These are phyloP conservation scores for Alcedo atthis DNA, from an alignment of 2,797 vertebrate species.

Conservation along the genomic window DNA sequence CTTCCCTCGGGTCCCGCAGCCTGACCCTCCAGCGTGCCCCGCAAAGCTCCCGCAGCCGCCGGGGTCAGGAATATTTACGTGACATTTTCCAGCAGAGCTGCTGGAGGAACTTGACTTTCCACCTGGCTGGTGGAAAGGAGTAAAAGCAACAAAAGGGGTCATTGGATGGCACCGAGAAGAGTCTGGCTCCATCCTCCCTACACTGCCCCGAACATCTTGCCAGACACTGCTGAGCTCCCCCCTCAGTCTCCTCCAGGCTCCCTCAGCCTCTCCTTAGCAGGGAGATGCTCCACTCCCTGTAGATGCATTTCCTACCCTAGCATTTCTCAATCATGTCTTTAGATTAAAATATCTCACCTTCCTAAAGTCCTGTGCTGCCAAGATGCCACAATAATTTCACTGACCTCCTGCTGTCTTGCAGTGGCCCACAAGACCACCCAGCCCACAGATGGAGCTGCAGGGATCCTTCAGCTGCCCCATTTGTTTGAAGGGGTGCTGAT, in stretches of 20 bases:
- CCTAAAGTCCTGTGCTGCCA: background rate
- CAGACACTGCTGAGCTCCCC: too few relatives aligned
- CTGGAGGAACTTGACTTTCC: background rate
- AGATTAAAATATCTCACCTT: background rate
- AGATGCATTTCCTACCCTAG: background rate
- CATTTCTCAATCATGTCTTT: background rate
- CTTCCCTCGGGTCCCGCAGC: background rate
- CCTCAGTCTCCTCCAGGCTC: too few relatives aligned
- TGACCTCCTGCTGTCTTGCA: background rate
- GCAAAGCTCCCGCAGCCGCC: background rate
- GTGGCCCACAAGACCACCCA: background rate
- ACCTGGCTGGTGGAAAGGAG: background rate
- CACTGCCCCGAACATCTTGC: too few relatives aligned
- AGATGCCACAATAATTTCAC: background rate
- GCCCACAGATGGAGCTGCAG: background rate
- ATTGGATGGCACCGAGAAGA: too few relatives aligned
- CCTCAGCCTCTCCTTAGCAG: too few relatives aligned
- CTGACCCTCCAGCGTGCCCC: background rate
- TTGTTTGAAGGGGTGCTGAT: background rate
- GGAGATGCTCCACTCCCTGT: too few relatives aligned
- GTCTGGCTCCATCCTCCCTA: too few relatives aligned
- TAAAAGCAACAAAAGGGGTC: background rate
- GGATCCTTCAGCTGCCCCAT: background rate
- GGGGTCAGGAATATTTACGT: background rate
- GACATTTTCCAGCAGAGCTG: slow-evolving; percentile 1